Base-by-base conservation (phyloP, 2,888 invertebrate species). In the Lymantria dispar region DNA sequence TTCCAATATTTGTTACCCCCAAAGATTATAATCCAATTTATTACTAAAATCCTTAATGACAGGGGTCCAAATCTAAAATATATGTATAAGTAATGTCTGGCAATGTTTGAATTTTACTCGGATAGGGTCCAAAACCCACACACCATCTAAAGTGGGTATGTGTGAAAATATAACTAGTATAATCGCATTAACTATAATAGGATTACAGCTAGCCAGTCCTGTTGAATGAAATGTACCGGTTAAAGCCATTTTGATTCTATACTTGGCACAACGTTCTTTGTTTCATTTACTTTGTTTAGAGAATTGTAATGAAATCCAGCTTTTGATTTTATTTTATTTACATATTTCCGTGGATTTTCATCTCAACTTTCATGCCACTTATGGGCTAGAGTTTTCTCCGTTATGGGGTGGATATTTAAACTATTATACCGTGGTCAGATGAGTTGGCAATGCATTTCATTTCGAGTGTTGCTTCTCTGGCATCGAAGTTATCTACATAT, bases 101-200 rank as follows among this genome's bases (percentile, higher is more conserved):
- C 55, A 42, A 47, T 56, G 42, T 64, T 62, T 53, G 54, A 62
- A 56, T 66, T 67, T 48, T 22, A 44, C 50, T 55, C 41, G n/a
- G 15, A 46, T 15, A 43, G 50, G 45, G 49, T 44, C 47, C 47
- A 33, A 48, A 48, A 40, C 11, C 45, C 45, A 43, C 38, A 47
- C 41, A 40, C 41, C 22, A 44, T 22, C 40, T 39, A 11, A 8
- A 11, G 30, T 36, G 42, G 11, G 37, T 37, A 31, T 45, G 41
- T 15, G 42, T 41, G 61, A 63, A 66, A 66, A 54, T 60, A 51
- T 58, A 63, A 62, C 62, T 56, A 60, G 46, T 48, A 46, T 62
- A 68, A 68, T 66, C 64, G 60, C 48, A 65, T 68, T 62, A 62
- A 43, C 42, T 5, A 30, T 64, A 68, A 68, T 64, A 60, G 64